Evolutionary conservation across 1,140 invertebrate species (phyloP).

Genomic region (Streblospio benedicti): DNA sequence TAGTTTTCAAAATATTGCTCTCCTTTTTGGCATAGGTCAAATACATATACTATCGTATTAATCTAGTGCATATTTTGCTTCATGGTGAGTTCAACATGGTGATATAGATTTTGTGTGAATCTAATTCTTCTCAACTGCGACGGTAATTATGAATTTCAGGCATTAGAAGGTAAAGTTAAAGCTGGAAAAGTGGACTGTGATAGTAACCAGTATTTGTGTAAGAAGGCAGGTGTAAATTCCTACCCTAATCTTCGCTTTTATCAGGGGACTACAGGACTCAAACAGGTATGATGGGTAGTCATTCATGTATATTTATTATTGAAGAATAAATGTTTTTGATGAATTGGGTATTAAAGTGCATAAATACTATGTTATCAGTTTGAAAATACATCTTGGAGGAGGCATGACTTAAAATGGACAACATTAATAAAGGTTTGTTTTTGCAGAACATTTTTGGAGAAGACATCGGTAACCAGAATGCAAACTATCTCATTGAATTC

Average conservation of each 20-base stretch:
- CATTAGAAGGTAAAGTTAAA: slow-evolving; percentile 49
- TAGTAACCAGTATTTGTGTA: slow-evolving; percentile 44
- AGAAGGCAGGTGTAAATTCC: slow-evolving; percentile 46
- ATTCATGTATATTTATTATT: not conserved
- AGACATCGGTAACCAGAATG: slow-evolving; percentile 13
- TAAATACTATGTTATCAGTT: not conserved
- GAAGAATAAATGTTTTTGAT: not conserved
- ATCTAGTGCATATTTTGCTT: too few relatives aligned
- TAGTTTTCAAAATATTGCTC: too few relatives aligned
- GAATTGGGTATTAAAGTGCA: not conserved
- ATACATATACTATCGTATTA: too few relatives aligned
- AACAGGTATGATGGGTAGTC: not conserved
- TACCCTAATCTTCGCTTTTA: slow-evolving; percentile 54
- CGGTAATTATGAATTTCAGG: too few relatives aligned
- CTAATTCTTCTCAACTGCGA: too few relatives aligned
- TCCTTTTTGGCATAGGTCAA: too few relatives aligned
- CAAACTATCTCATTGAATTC: slow-evolving; percentile 9
- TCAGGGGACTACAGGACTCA: slow-evolving; percentile 23
- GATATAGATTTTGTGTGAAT: too few relatives aligned
- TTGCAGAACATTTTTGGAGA: slow-evolving; percentile 10
- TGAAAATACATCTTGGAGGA: not conserved
- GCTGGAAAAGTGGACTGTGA: slow-evolving; percentile 56
- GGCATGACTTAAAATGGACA: not conserved
- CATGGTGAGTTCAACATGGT: too few relatives aligned
- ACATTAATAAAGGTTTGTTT: not conserved